These are phyloP conservation scores for Pentalonia nigronervosa DNA, from an alignment of 1,140 invertebrate species.

Conservation along the genomic window DNA sequence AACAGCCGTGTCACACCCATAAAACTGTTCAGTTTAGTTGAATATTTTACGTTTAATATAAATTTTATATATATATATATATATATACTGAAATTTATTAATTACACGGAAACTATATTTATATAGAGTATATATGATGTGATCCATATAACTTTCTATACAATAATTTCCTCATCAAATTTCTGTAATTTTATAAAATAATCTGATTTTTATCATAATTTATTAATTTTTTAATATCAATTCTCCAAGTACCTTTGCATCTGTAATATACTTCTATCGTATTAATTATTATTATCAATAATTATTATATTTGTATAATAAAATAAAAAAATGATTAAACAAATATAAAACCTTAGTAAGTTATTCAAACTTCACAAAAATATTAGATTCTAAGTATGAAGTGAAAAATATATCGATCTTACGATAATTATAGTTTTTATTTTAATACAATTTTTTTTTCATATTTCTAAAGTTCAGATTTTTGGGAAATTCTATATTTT, in stretches of 20 bases:
- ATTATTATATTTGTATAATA: no score
- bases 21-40: conserved; percentile 34
- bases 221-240: neutral
- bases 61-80: neutral
- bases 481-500: neutral
- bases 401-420: neutral
- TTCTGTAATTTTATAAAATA: neutral
- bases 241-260: neutral
- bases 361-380: neutral
- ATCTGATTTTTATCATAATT: neutral
- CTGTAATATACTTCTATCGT: neutral
- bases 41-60: conserved; percentile 37
- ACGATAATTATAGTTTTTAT: neutral
- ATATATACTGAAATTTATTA: neutral
- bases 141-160: neutral
- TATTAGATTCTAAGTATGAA: neutral
- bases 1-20: neutral
- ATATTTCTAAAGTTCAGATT: neutral
- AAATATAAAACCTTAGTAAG: no score
- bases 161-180: neutral
- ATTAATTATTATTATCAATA: neutral
- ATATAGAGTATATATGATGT: neutral
- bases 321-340: no score
- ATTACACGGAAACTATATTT: neutral
- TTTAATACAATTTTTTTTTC: neutral